Base-by-base conservation (phyloP, 2,797 vertebrate genomes). In the Gymnoscopelus microlampas region DNA sequence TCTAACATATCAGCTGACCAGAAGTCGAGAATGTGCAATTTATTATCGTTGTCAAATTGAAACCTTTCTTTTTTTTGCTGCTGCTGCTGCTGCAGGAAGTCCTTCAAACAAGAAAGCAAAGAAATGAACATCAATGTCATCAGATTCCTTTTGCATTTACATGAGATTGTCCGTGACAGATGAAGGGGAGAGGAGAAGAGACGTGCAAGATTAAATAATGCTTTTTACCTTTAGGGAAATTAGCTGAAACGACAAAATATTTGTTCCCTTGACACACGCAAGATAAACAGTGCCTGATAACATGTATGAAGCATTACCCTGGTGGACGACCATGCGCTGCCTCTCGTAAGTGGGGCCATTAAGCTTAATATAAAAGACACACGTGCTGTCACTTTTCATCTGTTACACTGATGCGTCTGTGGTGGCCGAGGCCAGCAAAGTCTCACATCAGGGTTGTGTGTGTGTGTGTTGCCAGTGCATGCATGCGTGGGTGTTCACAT, bases 321-420 rank as follows among this genome's bases (percentile, higher is more conserved):
- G 83, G 89, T 85, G 87, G 88, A 89, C 84, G 84, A 69, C 79
- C 84, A 73, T 76, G 84, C 72, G 53, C 77, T 64, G 83, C 82
- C 76, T 69, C 75, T 86, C 84, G 73, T 87, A 89, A 88, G 87
- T 82, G 82, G 82, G 76, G 85, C 85, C 81, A 90, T 92, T 91
- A 93, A 84, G 77, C 82, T 83, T 88, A 90, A 92, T 92, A 89
- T 86, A 88, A 91, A 92, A 88, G 85, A 89, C 88, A 90, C 87
- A 89, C 88, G 80, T 47, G 56, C 85, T 90, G 90, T 92, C 87
- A 71, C 73, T 85, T 92, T 89, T 88, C 85, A 92, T 93, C 91
- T 90, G 83, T 90, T 86, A 85, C 68, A 73, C 56, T 14, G 61
- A 68, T 71, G 68, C 78, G 83, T 87, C 82, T 71, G 66, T 78